Percentiles rank a stretch among this genome's conserved stretches.
These are phyloP conservation scores for Platichthys flesus DNA, from an alignment of 2,113 vertebrate genomes.

Conservation along the genomic window DNA sequence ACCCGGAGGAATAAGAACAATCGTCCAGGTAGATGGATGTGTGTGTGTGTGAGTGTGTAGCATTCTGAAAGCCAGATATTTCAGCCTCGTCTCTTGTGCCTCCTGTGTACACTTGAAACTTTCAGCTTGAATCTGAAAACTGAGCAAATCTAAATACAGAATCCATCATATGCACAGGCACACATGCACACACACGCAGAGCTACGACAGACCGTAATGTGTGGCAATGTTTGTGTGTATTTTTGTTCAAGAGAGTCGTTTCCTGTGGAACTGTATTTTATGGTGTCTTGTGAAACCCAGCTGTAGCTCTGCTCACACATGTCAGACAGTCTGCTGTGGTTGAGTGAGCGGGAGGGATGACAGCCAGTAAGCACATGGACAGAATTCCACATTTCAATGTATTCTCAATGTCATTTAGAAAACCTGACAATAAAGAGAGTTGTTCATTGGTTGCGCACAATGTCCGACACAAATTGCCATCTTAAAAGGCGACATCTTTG, in stretches of 20 bases:
- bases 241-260: constrained; percentile 57
- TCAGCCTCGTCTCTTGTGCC: constrained; percentile 1
- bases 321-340: constrained; percentile 38
- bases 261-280: constrained; percentile 69
- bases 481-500: too few relatives aligned
- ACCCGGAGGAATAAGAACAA: constrained; percentile 11
- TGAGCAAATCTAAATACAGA: constrained; percentile 33
- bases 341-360: constrained; percentile 31
- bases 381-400: not conserved
- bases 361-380: constrained; percentile 4
- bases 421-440: too few relatives aligned
- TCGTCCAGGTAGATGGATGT: not conserved
- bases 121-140: constrained; percentile 22
- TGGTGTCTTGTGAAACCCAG: constrained; percentile 60
- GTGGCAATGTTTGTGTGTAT: constrained; percentile 66
- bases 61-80: constrained; percentile 4
- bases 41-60: constrained; percentile 7
- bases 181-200: constrained; percentile 23
- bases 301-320: constrained; percentile 49
- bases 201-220: constrained; percentile 32
- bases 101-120: not conserved
- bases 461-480: too few relatives aligned
- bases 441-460: too few relatives aligned
- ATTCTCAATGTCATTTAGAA: too few relatives aligned
- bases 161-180: constrained; percentile 3